These are phyloP conservation scores for Acrocephalus arundinaceus DNA, from an alignment of 2,113 vertebrate species.

Conservation along the genomic window DNA sequence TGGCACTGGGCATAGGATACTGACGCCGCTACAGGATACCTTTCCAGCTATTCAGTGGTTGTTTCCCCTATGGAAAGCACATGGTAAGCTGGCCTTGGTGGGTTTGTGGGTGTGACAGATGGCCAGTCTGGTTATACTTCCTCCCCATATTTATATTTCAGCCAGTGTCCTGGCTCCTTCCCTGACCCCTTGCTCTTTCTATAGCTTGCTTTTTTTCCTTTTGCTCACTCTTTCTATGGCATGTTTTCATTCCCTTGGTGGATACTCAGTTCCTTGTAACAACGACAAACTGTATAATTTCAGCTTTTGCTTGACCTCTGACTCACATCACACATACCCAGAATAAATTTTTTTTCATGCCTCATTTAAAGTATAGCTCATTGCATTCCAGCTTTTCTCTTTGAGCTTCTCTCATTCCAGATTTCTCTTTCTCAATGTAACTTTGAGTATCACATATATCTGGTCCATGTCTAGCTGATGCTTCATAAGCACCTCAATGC, in stretches of 20 bases:
- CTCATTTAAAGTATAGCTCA: background rate
- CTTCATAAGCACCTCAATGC: background rate
- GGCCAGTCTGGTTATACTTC: background rate
- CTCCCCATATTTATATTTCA: background rate
- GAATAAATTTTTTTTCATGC: background rate
- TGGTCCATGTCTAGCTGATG: background rate
- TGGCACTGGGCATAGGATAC: too few species aligned
- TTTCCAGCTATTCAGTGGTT: background rate
- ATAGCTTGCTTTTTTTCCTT: background rate
- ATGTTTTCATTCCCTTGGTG: background rate
- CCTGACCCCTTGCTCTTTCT: background rate
- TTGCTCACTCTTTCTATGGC: background rate
- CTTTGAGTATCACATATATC: background rate
- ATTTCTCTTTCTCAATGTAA: background rate
- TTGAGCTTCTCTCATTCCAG: background rate
- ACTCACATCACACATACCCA: background rate
- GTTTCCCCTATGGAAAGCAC: background rate
- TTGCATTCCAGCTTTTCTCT: background rate
- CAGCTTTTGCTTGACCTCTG: background rate
- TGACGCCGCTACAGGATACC: too few species aligned
- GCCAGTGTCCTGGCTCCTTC: rapidly evolving
- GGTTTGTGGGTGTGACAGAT: background rate
- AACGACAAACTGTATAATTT: background rate
- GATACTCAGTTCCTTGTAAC: background rate
- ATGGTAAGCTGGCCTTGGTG: background rate